Conservation (phyloP, 2,113 vertebrate species). For the Galeopterus variegatus region DNA sequence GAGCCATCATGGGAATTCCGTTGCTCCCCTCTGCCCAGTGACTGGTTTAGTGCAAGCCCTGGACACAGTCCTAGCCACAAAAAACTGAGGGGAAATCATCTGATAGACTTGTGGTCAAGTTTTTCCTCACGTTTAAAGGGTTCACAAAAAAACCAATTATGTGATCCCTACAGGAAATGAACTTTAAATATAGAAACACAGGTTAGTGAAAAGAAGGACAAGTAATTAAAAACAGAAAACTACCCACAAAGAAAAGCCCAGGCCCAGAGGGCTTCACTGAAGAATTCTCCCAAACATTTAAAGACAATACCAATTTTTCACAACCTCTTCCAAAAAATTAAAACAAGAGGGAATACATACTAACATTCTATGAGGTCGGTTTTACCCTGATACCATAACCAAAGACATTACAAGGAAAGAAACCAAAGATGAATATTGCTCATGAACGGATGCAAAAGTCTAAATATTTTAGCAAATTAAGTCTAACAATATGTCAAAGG, state of each 20-base stretch:
- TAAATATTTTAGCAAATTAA: constrained; percentile 52
- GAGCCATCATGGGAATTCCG: not conserved
- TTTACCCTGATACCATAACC: not conserved
- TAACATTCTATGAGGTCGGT: not conserved
- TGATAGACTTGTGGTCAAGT: not conserved
- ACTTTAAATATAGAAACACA: not conserved
- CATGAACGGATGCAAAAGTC: not conserved
- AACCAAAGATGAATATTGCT: not conserved
- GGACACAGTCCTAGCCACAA: not conserved
- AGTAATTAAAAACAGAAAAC: not conserved
- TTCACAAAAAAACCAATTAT: not conserved
- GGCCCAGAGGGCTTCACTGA: not conserved
- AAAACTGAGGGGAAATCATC: not conserved
- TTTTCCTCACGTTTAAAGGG: not conserved
- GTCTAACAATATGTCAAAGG: not conserved
- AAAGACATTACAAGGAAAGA: not conserved
- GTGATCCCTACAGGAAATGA: not conserved
- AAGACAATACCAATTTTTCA: not conserved
- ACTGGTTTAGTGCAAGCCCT: not conserved
- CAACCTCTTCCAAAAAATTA: not conserved
- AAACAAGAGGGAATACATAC: not conserved
- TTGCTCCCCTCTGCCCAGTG: not conserved
- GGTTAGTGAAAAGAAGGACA: not conserved
- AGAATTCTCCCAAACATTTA: not conserved
- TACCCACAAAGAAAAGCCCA: not conserved